Percentiles rank a stretch among this genome's conserved stretches.
Evolutionary conservation across 2,797 vertebrate species (phyloP).

Genomic region (Xiphophorus birchmanni): DNA sequence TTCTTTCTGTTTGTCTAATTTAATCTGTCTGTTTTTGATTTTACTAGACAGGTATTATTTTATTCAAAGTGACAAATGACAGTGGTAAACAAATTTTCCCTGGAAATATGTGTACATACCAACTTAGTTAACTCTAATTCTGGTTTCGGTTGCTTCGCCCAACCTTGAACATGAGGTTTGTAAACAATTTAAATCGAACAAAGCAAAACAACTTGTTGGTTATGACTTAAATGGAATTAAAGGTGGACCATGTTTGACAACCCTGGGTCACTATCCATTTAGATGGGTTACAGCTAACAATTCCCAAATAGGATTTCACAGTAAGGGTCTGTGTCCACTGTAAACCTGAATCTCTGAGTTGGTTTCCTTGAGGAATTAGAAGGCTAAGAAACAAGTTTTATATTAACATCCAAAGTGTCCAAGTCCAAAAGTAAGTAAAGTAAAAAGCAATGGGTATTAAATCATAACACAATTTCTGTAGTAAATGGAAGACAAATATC

Average conservation of each 20-base stretch:
- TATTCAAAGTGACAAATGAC: background rate
- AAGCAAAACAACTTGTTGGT: slow-evolving; percentile 5
- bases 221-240: slow-evolving; percentile 18
- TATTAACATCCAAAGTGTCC: background rate
- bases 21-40: background rate
- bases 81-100: background rate
- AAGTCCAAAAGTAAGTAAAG: background rate
- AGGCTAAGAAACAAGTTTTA: background rate
- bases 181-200: background rate
- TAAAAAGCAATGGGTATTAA: too few species aligned
- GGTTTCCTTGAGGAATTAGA: too few species aligned
- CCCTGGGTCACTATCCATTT: slow-evolving; percentile 15
- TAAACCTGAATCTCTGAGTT: background rate
- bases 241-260: background rate
- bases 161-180: background rate
- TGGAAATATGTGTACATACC: background rate
- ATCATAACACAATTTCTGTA: background rate
- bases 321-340: background rate
- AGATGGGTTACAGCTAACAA: background rate
- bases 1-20: background rate
- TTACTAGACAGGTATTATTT: background rate
- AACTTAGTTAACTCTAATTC: background rate
- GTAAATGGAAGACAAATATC: background rate
- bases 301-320: slow-evolving; percentile 47
- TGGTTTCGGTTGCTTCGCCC: background rate